A percentile compares a stretch with the other conserved stretches of the same genome.
These are phyloP conservation scores for Mellivora capensis DNA, from an alignment of 2,113 vertebrate genomes.

Conservation along the genomic window DNA sequence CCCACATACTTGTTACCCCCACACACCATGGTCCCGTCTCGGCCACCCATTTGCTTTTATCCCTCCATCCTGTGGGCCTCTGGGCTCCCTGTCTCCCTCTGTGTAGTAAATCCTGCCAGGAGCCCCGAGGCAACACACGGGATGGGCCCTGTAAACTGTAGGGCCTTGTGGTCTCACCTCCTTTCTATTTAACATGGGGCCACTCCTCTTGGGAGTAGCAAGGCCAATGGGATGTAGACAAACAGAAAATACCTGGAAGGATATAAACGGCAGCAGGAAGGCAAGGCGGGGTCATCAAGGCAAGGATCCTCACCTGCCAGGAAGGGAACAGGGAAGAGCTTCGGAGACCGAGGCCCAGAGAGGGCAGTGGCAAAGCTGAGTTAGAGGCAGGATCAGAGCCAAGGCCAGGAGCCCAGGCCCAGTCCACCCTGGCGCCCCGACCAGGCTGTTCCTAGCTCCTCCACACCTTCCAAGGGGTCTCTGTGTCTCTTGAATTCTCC, in stretches of 20 bases:
- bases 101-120: not conserved
- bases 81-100: not conserved
- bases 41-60: not conserved
- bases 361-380: not conserved
- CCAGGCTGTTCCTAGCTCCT: not conserved
- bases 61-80: not conserved
- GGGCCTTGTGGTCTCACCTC: not conserved
- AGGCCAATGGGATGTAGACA: not conserved
- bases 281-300: not conserved
- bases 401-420: not conserved
- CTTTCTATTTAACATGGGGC: not conserved
- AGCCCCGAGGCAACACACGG: not conserved
- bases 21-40: not conserved
- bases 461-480: not conserved
- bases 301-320: not conserved
- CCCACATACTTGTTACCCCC: not conserved
- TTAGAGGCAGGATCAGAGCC: not conserved
- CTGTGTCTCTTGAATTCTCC: not conserved
- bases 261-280: not conserved
- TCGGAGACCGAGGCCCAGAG: not conserved
- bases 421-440: not conserved
- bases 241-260: not conserved
- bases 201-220: not conserved
- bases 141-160: not conserved
- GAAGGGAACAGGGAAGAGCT: no score